These are phyloP conservation scores for Catocala fraxini DNA, from an alignment of 2,888 invertebrate genomes.

Conservation along the genomic window DNA sequence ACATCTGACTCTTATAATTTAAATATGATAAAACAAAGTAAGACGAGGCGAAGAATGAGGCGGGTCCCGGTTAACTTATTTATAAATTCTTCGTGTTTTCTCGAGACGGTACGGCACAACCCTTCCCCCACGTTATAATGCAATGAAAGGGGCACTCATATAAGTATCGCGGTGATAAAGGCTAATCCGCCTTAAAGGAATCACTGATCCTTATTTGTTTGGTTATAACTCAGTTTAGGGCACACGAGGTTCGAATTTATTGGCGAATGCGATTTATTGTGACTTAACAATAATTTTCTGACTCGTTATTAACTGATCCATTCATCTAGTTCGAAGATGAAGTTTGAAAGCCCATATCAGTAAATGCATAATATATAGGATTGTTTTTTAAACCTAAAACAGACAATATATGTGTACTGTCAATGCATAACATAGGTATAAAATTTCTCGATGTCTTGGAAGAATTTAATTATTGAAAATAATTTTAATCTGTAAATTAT, in stretches of 20 bases:
- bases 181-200: slow-evolving; percentile 78
- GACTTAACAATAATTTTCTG: neutral
- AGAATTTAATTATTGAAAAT: too few species aligned
- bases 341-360: too few species aligned
- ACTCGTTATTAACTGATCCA: too few species aligned
- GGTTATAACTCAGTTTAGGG: slow-evolving; percentile 62
- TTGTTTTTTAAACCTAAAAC: too few species aligned
- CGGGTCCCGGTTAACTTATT: slow-evolving; percentile 83
- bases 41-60: slow-evolving; percentile 82
- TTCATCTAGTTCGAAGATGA: too few species aligned
- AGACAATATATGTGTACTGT: too few species aligned
- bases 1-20: slow-evolving; percentile 88
- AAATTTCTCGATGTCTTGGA: too few species aligned
- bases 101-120: slow-evolving; percentile 73
- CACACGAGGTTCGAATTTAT: slow-evolving; percentile 10
- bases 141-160: slow-evolving; percentile 87
- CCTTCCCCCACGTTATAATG: slow-evolving; percentile 81
- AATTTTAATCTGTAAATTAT: too few species aligned
- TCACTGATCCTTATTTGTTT: slow-evolving; percentile 77
- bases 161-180: slow-evolving; percentile 85
- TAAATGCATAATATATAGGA: too few species aligned
- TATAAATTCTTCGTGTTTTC: slow-evolving; percentile 81
- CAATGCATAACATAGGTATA: too few species aligned
- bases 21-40: slow-evolving; percentile 88
- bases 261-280: slow-evolving; percentile 12